Evolutionary conservation across 2,888 invertebrate species (phyloP), one percentile per base, ranked within the genome.

Genomic region (Gnatocerus cornutus): DNA sequence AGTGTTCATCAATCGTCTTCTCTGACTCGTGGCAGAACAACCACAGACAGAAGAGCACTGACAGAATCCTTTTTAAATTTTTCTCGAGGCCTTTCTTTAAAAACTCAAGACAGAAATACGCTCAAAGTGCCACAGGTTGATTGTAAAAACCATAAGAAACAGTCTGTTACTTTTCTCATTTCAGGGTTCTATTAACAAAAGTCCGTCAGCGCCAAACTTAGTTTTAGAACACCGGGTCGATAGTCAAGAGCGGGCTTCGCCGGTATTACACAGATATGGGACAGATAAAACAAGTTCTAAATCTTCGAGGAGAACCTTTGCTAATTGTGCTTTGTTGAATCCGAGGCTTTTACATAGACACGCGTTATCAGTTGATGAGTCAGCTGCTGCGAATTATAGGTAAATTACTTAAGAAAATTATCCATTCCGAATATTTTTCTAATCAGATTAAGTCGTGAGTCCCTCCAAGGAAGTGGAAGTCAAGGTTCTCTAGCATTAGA

Each of bases 291-390:
- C 69, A n/a, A 73, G 63, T 4, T 71, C 71, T 5, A 73, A 69
- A 46, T 68, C 72, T 21, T 72, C 74, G 0, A 72, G 76, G 37
- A 76, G 79, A 62, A 80, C 78, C 13, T 84, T 86, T 59, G 85
- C 86, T 0, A 89, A 89, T 0, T 87, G 87, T 72, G 86, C 88
- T 0, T 82, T 90, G 41, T 84, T 91, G 16, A 90, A 90, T 80
- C 91, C 92, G 71, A 87, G 88, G 14, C 84, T 90, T 30, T 87
- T 93, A 53, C 91, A 92, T 63, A 90, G 94, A 83, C 93, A 95
- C 85, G 94, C 95, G 14, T 86, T 94, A 69, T 94, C 94, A 64
- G 93, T 95, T 68, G 95, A 95, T 82, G 93, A 93, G 84, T 62
- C 70, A 0, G 90, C 91, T 1, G 82, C 91, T 3, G 81, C 79